These are phyloP conservation scores for Dromococcyx pavoninus DNA, from an alignment of 2,797 vertebrate genomes.

Conservation along the genomic window DNA sequence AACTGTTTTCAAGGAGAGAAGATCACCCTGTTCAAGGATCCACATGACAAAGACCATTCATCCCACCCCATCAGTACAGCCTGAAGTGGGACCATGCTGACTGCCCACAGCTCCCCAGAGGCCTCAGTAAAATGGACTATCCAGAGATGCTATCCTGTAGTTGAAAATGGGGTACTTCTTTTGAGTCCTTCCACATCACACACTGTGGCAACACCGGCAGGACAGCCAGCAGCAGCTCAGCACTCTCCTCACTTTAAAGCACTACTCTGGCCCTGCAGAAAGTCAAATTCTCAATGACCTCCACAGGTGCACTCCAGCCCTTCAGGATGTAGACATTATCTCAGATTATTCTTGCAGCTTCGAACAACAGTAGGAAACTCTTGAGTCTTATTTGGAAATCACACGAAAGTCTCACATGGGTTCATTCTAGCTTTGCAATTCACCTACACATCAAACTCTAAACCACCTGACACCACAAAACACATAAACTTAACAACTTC, in stretches of 20 bases:
- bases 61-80: neutral
- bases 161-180: accelerated
- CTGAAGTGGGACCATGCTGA: neutral
- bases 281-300: neutral
- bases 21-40: neutral
- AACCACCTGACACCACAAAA: neutral
- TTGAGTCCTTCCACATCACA: neutral
- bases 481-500: neutral
- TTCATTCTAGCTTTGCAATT: neutral
- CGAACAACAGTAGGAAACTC: accelerated
- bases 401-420: accelerated
- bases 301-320: neutral
- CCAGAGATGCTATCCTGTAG: neutral
- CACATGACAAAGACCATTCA: neutral
- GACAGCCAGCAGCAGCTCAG: neutral
- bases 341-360: neutral
- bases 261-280: neutral
- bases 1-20: neutral
- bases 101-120: neutral
- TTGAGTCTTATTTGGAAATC: neutral
- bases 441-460: neutral
- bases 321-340: neutral
- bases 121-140: neutral
- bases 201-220: too few species aligned
- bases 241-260: neutral